Base-by-base conservation (phyloP, 2,797 vertebrate species). In the Bucorvus abyssinicus region DNA sequence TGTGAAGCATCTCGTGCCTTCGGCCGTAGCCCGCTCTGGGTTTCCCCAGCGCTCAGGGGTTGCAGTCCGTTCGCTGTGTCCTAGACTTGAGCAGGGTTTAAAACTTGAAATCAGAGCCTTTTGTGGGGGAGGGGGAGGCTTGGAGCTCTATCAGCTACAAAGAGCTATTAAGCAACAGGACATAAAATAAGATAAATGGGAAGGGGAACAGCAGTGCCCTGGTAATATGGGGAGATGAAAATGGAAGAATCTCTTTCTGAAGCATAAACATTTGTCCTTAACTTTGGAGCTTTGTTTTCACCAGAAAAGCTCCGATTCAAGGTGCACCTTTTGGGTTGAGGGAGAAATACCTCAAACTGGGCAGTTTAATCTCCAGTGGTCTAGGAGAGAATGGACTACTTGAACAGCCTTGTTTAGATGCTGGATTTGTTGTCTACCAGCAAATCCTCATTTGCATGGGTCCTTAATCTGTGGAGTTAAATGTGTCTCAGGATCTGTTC, bases 401-500 rank as follows among this genome's bases (percentile, higher is more conserved):
- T 69, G 32, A 94, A 55, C 86, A 90, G 90, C 93, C 93, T 79
- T 82, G 90, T 89, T 96, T 92, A 94, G 95, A 67, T 47, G 32
- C 93, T 96, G 96, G 95, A 96, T 97, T 95, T 96, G 94, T 96
- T 94, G 93, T 94, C 94, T 74, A 73, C 73, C 47, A 82, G 71
- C 91, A 97, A 96, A 97, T 96, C 96, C 96, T 96, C 94, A 96
- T 97, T 96, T 97, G 95, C 95, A 92, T 94, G 94, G 95, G 93
- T 96, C 88, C 86, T 95, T 97, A 97, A 96, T 96, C 96, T 95
- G 84, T 74, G 95, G 86, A 87, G 94, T 96, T 95, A 94, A 94
- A 92, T 70, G 79, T 89, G 81, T 95, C 89, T 90, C 47, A 11
- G 93, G 76, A 53, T 90, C 89, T 74, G 75, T 81, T 63, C 83